A percentile compares a stretch with the other conserved stretches of the same genome.
These are phyloP conservation scores for Xenopus laevis DNA, from an alignment of 2,113 vertebrate genomes.

Conservation along the genomic window DNA sequence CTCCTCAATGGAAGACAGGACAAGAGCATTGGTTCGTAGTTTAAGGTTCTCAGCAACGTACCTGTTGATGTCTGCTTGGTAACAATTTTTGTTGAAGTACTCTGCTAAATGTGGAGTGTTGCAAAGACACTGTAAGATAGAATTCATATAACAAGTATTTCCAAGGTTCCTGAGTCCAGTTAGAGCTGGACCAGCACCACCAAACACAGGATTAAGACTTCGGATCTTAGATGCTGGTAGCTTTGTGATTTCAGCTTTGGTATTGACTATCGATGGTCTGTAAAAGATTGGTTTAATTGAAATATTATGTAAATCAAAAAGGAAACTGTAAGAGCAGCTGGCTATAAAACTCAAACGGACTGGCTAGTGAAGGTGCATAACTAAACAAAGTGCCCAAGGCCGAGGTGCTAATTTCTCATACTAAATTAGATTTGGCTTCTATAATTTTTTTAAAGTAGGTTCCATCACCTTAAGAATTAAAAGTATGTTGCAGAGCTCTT, in stretches of 20 bases:
- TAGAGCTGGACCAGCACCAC: conserved; percentile 82
- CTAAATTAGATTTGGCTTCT: too few species aligned
- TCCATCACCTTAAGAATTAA: too few species aligned
- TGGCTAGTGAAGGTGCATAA: too few species aligned
- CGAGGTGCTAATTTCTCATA: too few species aligned
- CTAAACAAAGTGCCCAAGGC: too few species aligned
- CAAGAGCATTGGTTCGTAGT: too few species aligned
- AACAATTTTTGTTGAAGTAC: conserved; percentile 90
- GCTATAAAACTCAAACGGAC: too few species aligned
- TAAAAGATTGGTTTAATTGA: conserved; percentile 29
- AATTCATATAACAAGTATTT: conserved; percentile 99
- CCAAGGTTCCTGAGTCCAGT: conserved; percentile 94
- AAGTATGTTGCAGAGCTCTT: too few species aligned
- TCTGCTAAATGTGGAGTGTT: conserved; percentile 86
- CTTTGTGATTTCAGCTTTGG: conserved; percentile 85
- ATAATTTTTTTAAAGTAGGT: too few species aligned
- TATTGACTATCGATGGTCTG: conserved; percentile 61
- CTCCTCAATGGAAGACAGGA: too few species aligned
- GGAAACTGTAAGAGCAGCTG: too few species aligned
- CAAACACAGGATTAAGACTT: conserved; percentile 90
- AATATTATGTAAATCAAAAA: too few species aligned
- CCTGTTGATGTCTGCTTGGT: conserved; percentile 96
- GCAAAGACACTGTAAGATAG: conserved; percentile 94
- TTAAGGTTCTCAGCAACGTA: conserved; percentile 48
- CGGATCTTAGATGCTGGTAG: conserved; percentile 90